Evolutionary conservation across 2,797 vertebrate genomes (phyloP), one percentile per base, ranked within the genome.

Genomic region (Gallinago stenura): DNA sequence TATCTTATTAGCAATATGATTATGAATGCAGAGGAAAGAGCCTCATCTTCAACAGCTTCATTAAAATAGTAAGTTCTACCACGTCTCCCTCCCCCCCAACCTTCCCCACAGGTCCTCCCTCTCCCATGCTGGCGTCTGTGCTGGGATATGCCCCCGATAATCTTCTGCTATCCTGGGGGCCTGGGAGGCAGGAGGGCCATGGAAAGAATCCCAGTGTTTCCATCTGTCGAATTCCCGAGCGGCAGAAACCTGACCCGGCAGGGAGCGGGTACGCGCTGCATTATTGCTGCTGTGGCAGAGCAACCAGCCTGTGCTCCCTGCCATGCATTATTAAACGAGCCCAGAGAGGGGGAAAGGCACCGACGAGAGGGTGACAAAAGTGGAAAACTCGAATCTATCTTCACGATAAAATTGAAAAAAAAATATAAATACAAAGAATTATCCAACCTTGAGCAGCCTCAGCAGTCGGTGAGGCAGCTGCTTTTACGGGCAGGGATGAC

Each of bases 171-270:
- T 97, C 96, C 96, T 95, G 94, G 90, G 96, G 95, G 84, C 94
- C 93, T 85, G 87, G 62, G 83, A 96, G 93, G 97, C 96, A 87
- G 96, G 89, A 96, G 89, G 60, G 96, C 83, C 95, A 95, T 96
- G 97, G 97, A 97, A 97, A 97, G 97, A 97, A 97, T 97, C 92
- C 96, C 94, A 95, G 97, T 64, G 0, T 96, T 96, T 95, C 97
- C 97, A 97, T 97, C 97, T 97, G 97, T 97, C 73, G 80, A 97
- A 97, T 97, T 97, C 97, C 97, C 96, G 39, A 89, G 94, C 8
- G 97, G 84, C 96, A 96, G 97, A 96, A 97, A 97, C 95, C 94
- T 14, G 97, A 97, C 50, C 89, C 90, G 0, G 41, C 62, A 48
- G 3, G 6, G 90, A 94, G 93, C 3, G 13, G 66, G 89, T 85